A percentile compares a stretch with the other conserved stretches of the same genome.
These are phyloP conservation scores for Gortyna flavago DNA, from an alignment of 2,888 invertebrate genomes.

Conservation along the genomic window DNA sequence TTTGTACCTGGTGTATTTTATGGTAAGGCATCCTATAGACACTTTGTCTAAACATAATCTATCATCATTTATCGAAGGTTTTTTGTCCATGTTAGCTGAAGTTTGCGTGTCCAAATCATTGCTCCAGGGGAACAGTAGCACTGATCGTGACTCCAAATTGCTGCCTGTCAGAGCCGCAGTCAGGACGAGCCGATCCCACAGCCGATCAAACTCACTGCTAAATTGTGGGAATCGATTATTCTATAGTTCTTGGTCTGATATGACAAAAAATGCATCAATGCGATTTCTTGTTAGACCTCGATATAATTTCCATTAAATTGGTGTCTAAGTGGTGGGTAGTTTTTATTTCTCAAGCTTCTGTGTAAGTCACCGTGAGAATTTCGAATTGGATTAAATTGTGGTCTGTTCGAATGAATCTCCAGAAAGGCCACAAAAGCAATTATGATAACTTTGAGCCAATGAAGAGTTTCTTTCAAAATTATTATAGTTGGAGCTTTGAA, in stretches of 20 bases:
- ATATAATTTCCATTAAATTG: conserved; percentile 40
- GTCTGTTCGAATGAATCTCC: neutral
- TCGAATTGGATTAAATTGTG: neutral
- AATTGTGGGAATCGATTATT: conserved; percentile 83
- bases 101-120: conserved; percentile 78
- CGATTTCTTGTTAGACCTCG: conserved; percentile 25
- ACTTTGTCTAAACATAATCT: conserved; percentile 8
- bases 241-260: conserved; percentile 44
- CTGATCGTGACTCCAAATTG: conserved; percentile 78
- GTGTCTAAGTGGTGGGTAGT: conserved; percentile 32
- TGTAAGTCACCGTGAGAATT: conserved; percentile 19
- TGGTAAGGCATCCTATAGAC: neutral
- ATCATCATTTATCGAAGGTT: conserved; percentile 7
- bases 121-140: conserved; percentile 81
- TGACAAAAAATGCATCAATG: conserved; percentile 56
- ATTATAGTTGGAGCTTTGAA: neutral
- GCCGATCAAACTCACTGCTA: conserved; percentile 70
- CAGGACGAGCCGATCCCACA: conserved; percentile 66
- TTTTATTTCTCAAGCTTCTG: conserved; percentile 27
- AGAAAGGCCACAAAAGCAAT: neutral
- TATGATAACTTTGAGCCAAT: neutral
- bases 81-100: conserved; percentile 43
- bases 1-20: neutral
- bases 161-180: conserved; percentile 76
- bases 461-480: neutral